phyloP scores from a whole-genome alignment of 2,888 invertebrate genomes.

The Cetonia aurata region DNA sequence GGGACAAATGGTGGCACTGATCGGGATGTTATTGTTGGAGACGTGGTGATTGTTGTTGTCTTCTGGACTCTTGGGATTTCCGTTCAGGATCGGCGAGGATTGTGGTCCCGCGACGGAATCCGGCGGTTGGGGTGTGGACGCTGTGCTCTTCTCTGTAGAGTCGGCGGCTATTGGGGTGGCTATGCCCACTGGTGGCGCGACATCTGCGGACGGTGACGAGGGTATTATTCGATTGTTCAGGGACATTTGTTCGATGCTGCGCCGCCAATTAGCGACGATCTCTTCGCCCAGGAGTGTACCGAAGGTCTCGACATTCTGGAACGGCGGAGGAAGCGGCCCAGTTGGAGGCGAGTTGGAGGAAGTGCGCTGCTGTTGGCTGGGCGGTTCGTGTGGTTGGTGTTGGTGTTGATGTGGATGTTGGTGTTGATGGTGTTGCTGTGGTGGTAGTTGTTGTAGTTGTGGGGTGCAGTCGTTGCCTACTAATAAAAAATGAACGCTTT shows the following conservation, averaged over 20 bases:
- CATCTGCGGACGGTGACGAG: slow-evolving; percentile 56
- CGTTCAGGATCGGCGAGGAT: slow-evolving; percentile 60
- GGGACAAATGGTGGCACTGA: slow-evolving; percentile 67
- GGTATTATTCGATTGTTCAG: slow-evolving; percentile 59
- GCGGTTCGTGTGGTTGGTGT: slow-evolving; percentile 64
- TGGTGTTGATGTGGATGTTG: slow-evolving; percentile 48
- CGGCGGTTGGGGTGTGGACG: slow-evolving; percentile 69
- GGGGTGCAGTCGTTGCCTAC: slow-evolving; percentile 33
- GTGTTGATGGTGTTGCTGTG: slow-evolving; percentile 54
- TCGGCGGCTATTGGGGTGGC: slow-evolving; percentile 58
- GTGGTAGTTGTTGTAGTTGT: slow-evolving; percentile 38
- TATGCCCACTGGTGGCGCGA: slow-evolving; percentile 61
- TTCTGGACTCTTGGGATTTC: slow-evolving; percentile 70
- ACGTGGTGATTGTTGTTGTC: slow-evolving; percentile 68
- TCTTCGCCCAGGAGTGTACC: slow-evolving; percentile 85
- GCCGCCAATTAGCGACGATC: slow-evolving; percentile 84
- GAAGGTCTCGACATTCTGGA: slow-evolving; percentile 78
- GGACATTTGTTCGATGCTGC: slow-evolving; percentile 73
- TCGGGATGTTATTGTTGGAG: slow-evolving; percentile 69
- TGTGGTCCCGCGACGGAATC: slow-evolving; percentile 60
- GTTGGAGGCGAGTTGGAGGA: slow-evolving; percentile 63
- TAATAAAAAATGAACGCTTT: neutral
- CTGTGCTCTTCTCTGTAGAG: slow-evolving; percentile 63
- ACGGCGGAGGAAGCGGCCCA: slow-evolving; percentile 69
- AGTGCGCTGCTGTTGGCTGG: slow-evolving; percentile 57